phyloP scores from a whole-genome alignment of 2,888 invertebrate genomes.

The Hypselothyrea guttata region DNA sequence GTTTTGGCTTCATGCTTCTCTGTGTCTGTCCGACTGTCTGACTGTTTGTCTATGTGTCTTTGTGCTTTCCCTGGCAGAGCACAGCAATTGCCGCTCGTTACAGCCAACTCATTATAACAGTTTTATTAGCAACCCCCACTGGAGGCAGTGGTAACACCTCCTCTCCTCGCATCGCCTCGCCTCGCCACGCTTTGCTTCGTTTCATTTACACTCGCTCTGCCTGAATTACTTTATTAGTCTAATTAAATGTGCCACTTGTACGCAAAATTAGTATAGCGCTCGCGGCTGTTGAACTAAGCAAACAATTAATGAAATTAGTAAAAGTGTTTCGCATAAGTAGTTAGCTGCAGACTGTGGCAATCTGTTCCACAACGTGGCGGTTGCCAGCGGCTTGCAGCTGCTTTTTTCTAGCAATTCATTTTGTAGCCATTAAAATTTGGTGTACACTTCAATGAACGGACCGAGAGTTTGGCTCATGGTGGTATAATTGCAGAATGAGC shows the following conservation, averaged over 20 bases:
- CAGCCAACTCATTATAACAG: slow-evolving; percentile 69
- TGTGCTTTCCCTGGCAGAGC: slow-evolving; percentile 17
- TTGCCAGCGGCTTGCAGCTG: not conserved
- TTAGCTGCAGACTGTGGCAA: no score
- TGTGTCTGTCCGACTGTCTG: not conserved
- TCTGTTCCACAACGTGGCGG: not conserved
- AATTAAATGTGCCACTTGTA: slow-evolving; percentile 72
- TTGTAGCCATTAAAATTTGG: no score
- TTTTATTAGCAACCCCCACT: slow-evolving; percentile 64
- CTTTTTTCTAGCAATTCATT: slow-evolving; percentile 18
- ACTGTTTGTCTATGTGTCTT: slow-evolving; percentile 1
- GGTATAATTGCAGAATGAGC: no score
- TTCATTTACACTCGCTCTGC: slow-evolving; percentile 52
- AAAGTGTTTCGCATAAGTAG: slow-evolving; percentile 36
- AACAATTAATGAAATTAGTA: slow-evolving; percentile 73
- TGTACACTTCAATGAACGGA: no score
- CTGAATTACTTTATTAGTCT: slow-evolving; percentile 75
- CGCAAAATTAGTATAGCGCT: slow-evolving; percentile 33
- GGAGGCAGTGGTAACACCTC: slow-evolving; percentile 17
- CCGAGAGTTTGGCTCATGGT: no score
- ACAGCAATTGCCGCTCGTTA: slow-evolving; percentile 38
- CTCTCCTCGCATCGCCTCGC: no score
- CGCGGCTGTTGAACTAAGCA: slow-evolving; percentile 37
- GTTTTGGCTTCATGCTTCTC: not conserved
- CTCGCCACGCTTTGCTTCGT: no score